A percentile compares a stretch with the other conserved stretches of the same genome.
These are phyloP conservation scores for Choristoneura fumiferana DNA, from an alignment of 1,140 invertebrate species.

Conservation along the genomic window DNA sequence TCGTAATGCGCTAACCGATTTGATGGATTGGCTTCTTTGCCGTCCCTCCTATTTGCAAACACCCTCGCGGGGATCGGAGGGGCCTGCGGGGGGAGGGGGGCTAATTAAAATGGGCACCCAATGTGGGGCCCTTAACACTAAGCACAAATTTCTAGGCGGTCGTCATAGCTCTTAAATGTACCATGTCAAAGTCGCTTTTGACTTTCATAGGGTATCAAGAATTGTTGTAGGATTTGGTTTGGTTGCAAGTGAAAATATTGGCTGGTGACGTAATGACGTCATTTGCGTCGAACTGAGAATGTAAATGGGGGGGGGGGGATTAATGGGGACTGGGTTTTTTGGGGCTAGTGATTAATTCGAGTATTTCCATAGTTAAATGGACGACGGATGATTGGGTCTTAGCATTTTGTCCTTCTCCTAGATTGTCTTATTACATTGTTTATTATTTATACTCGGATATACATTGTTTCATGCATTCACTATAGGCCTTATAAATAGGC, in stretches of 20 bases:
- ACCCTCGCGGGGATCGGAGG: constrained; percentile 44
- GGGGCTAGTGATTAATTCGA: constrained; percentile 11
- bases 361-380: constrained; percentile 4
- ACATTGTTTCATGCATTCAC: too few relatives aligned
- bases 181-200: constrained; percentile 31
- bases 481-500: too few relatives aligned
- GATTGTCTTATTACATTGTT: too few relatives aligned
- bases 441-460: too few relatives aligned
- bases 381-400: too few relatives aligned
- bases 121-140: constrained; percentile 37
- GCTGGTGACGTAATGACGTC: constrained; percentile 37
- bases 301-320: constrained; percentile 4
- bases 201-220: constrained; percentile 13
- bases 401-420: too few relatives aligned
- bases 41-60: constrained; percentile 73
- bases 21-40: constrained; percentile 78
- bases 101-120: constrained; percentile 75
- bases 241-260: constrained; percentile 52
- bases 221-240: constrained; percentile 33
- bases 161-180: constrained; percentile 24
- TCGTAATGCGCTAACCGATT: constrained; percentile 72
- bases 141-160: constrained; percentile 23
- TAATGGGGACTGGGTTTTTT: constrained; percentile 1
- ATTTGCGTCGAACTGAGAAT: constrained; percentile 31
- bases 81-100: constrained; percentile 35